A percentile compares a stretch with the other conserved stretches of the same genome.
Evolutionary conservation across 2,113 vertebrate species (phyloP).

Genomic region (Pangasianodon gigas): DNA sequence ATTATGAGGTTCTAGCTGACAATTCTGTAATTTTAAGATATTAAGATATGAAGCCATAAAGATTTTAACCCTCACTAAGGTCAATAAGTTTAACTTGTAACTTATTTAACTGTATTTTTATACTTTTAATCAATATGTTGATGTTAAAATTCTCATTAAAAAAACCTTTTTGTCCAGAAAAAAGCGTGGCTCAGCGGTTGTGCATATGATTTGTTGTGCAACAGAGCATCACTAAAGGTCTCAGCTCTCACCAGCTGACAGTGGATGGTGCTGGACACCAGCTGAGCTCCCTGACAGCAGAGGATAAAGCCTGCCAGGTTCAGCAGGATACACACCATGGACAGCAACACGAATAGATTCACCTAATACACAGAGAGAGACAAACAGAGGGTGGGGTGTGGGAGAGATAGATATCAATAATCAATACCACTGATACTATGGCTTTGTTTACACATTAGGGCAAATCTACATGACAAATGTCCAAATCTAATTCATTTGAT

Average conservation of each 20-base stretch:
- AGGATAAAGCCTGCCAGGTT: slow-evolving; percentile 83
- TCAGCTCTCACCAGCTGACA: slow-evolving; percentile 77
- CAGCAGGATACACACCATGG: slow-evolving; percentile 81
- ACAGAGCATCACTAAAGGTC: slow-evolving; percentile 12
- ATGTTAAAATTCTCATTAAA: background rate
- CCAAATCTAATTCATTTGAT: background rate
- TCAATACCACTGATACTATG: background rate
- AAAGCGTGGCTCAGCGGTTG: background rate
- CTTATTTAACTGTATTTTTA: background rate
- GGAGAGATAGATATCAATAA: background rate
- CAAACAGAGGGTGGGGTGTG: background rate
- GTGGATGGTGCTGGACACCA: slow-evolving; percentile 79
- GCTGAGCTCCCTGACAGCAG: slow-evolving; percentile 81
- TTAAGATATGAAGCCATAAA: background rate
- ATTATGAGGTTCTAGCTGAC: background rate
- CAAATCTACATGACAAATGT: slow-evolving; percentile 9
- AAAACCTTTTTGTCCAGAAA: background rate
- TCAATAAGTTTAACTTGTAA: background rate
- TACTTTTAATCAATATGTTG: background rate
- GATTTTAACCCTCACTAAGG: background rate
- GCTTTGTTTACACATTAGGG: background rate
- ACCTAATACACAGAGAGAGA: slow-evolving; percentile 67
- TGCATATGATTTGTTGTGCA: background rate
- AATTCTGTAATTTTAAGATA: background rate
- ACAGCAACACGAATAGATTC: slow-evolving; percentile 83